Evolutionary conservation across 2,797 vertebrate genomes (phyloP), one percentile per base, ranked within the genome.

Genomic region (Botia almorhae): DNA sequence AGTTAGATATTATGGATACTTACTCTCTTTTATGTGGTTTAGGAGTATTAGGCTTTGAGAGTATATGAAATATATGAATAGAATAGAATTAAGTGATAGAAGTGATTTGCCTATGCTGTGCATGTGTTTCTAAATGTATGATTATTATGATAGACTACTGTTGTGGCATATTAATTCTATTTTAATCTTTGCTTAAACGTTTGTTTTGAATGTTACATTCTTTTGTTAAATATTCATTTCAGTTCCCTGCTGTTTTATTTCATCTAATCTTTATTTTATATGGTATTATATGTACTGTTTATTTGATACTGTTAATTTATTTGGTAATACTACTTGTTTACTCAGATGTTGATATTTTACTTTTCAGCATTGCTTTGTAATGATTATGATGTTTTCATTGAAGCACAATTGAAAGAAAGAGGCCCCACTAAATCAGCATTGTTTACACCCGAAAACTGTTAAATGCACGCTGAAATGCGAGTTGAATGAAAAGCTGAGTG

Each of bases 381-480:
- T 29, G 4, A 29, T 29, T 2, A 29, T 2, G 4, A 29, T 2
- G 29, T 4, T 29, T 29, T 29, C 1, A 29, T 29, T 29, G 29
- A 29, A 29, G 4, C 29, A 29, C 4, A 29, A 29, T 29, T 29
- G 29, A 29, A 29, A 29, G 29, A 29, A 4, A 29, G 39, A 39
- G 39, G 7, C 39, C 39, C 39, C 39, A 3, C 7, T 39, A 39
- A 8, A 39, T 39, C 5, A 6, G 39, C 39, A 6, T 6, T 39
- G 39, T 2, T 39, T 39, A 39, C 39, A 6, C 39, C 7, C 6
- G 36, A 36, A 2, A 36, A 2, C 84, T 82, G 78, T 83, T 86
- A 80, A 84, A 86, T 69, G 78, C 83, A 81, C 80, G 71, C 83
- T 81, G 81, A 79, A 76, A 85, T 81, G 82, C 55, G 75, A 74